Percentiles rank a stretch among this genome's conserved stretches.
Conservation (phyloP, 1,140 invertebrate genomes). For the Gryon sp. region DNA sequence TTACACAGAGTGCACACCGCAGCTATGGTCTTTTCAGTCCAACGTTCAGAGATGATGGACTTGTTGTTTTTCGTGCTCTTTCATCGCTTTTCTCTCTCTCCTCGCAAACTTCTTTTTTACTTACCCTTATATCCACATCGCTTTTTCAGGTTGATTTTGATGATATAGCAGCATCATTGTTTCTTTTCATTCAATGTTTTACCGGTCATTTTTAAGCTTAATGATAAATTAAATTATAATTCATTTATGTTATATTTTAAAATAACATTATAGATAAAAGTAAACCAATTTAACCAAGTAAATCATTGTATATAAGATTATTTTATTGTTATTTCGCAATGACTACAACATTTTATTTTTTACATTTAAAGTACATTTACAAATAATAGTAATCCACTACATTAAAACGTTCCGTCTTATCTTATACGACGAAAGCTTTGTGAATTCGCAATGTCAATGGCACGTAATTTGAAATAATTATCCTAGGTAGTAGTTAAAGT, state of each 20-base stretch:
- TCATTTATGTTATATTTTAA: neutral
- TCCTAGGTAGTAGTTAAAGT: neutral
- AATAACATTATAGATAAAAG: neutral
- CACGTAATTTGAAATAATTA: too few species aligned
- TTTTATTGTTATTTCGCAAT: too few species aligned
- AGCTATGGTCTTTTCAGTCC: slow-evolving; percentile 70
- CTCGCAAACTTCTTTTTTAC: slow-evolving; percentile 32
- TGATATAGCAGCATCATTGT: slow-evolving; percentile 14
- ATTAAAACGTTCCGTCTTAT: too few species aligned
- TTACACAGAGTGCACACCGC: slow-evolving; percentile 74
- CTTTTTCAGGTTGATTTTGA: slow-evolving; percentile 52
- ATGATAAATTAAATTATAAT: neutral
- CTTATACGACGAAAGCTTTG: neutral
- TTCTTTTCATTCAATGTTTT: slow-evolving; percentile 1
- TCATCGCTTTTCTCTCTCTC: slow-evolving; percentile 25
- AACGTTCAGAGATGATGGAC: slow-evolving; percentile 71
- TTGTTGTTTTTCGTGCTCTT: slow-evolving; percentile 64
- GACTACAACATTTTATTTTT: too few species aligned
- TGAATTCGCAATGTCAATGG: too few species aligned
- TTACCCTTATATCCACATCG: slow-evolving; percentile 45
- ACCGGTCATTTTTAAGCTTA: neutral
- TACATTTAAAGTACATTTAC: too few species aligned
- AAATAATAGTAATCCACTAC: too few species aligned
- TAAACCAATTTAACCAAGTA: neutral
- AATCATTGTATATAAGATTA: too few species aligned